Base-by-base conservation (phyloP, 2,888 invertebrate genomes). In the Amitus sp. region DNA sequence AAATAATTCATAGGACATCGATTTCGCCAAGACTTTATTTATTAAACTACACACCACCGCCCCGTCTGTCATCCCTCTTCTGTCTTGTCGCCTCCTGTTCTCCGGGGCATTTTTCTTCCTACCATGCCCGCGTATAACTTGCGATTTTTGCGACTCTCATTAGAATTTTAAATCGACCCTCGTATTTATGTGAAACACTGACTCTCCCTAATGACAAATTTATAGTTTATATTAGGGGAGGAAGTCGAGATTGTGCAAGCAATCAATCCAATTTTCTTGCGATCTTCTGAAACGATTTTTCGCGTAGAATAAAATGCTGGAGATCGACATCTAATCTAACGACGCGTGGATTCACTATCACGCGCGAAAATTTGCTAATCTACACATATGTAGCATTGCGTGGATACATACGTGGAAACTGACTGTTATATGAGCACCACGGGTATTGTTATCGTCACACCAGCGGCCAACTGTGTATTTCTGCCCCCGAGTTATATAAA, bases 391-490 rank as follows among this genome's bases (percentile, higher is more conserved):
- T 48, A 47, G 57, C 57, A 53, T 56, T 37, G 45, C 15, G 23
- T 37, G 49, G 43, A 43, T 59, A 49, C 54, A 61, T 61, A 52
- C 58, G 60, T 49, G 49, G 58, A 65, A 50, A 58, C 64, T 66
- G 68, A 68, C 67, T 72, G 67, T 69, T 73, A 72, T 74, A 74
- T 72, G 71, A 76, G 71, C 70, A 72, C 70, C 73, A 63, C 70
- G 73, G 69, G 72, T 73, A 74, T 73, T 75, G 74, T 76, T 76
- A 76, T 75, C 73, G 68, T 60, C 65, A 64, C 65, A 49, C 70
- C 72, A 76, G 76, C 73, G 76, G 73, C 72, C 73, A 72, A 67
- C 62, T 67, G 63, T 67, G 58, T 64, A 64, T 64, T 59, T 59
- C 60, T 56, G 63, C 53, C 63, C 63, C 53, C 56, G 56, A 64